Percentiles rank a stretch among this genome's conserved stretches.
phyloP scores from a whole-genome alignment of 2,797 vertebrate genomes.

The Moxostoma hubbsi region DNA sequence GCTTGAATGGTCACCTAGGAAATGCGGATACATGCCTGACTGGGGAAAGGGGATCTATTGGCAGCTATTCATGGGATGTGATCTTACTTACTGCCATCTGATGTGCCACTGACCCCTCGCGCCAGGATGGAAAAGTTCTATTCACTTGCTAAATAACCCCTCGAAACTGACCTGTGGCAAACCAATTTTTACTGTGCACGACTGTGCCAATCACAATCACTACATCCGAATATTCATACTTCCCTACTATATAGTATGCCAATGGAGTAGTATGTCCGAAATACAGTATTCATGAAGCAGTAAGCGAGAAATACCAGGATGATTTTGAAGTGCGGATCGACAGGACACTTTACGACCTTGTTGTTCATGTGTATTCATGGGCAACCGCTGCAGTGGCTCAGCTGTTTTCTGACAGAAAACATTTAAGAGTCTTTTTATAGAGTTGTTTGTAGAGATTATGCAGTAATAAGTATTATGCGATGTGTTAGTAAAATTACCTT shows the following conservation, averaged over 20 bases:
- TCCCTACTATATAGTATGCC: too few relatives aligned
- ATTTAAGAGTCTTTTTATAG: conserved; percentile 1
- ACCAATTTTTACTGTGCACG: conserved; percentile 66
- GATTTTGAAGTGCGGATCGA: too few relatives aligned
- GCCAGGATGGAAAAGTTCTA: conserved; percentile 60
- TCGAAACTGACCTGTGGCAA: conserved; percentile 64
- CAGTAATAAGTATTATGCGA: not conserved
- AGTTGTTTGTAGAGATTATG: not conserved
- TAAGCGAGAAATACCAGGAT: too few relatives aligned
- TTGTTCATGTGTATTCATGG: not conserved
- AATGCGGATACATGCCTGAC: conserved; percentile 10
- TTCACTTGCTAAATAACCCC: conserved; percentile 74
- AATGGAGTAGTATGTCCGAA: too few relatives aligned
- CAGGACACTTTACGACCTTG: too few relatives aligned
- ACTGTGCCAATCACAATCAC: conserved; percentile 49
- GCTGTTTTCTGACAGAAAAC: conserved; percentile 19
- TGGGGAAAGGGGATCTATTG: conserved; percentile 33
- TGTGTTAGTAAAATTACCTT: not conserved
- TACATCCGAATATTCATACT: too few relatives aligned
- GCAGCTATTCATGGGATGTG: conserved; percentile 49
- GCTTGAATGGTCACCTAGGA: conserved; percentile 1
- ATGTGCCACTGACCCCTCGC: conserved; percentile 58
- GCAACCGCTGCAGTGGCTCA: not conserved
- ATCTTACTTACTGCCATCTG: conserved; percentile 60
- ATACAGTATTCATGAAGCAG: too few relatives aligned